Conservation (phyloP, 2,888 invertebrate genomes). For the Drosophila tripunctata region DNA sequence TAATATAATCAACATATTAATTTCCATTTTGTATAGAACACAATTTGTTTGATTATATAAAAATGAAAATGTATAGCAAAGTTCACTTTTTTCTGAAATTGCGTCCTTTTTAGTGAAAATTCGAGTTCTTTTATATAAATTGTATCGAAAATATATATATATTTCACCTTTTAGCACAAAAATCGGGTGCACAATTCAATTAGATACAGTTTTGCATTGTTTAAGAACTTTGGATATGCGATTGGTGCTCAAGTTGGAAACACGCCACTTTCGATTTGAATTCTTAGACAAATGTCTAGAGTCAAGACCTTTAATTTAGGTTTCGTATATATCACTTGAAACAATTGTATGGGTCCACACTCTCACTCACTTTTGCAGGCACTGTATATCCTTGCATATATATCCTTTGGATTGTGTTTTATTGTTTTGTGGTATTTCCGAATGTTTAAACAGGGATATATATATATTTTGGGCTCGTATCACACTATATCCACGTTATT, state of each 20-base stretch:
- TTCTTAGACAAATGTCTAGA: background rate
- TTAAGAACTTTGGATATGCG: conserved; percentile 6
- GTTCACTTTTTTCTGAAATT: too few relatives aligned
- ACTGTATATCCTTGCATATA: conserved; percentile 8
- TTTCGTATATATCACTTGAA: conserved; percentile 3
- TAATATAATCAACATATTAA: too few relatives aligned
- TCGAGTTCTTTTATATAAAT: background rate
- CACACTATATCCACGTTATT: conserved; percentile 24
- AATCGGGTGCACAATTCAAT: background rate
- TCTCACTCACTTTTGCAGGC: conserved; percentile 22
- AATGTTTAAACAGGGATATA: background rate
- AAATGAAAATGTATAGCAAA: too few relatives aligned
- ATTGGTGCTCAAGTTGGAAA: background rate
- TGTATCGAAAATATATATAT: background rate
- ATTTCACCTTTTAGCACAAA: background rate
- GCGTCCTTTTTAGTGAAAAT: too few relatives aligned
- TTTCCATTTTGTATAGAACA: too few relatives aligned
- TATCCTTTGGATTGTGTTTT: conserved; percentile 10
- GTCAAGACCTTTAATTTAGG: background rate
- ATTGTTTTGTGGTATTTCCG: conserved; percentile 22
- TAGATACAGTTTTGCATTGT: background rate
- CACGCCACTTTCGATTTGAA: conserved; percentile 15
- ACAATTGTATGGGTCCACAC: background rate
- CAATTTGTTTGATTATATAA: background rate
- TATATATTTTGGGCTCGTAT: conserved; percentile 1